These are phyloP conservation scores for Sinocyclocheilus maitianheensis DNA, from an alignment of 2,113 vertebrate species.

Conservation along the genomic window DNA sequence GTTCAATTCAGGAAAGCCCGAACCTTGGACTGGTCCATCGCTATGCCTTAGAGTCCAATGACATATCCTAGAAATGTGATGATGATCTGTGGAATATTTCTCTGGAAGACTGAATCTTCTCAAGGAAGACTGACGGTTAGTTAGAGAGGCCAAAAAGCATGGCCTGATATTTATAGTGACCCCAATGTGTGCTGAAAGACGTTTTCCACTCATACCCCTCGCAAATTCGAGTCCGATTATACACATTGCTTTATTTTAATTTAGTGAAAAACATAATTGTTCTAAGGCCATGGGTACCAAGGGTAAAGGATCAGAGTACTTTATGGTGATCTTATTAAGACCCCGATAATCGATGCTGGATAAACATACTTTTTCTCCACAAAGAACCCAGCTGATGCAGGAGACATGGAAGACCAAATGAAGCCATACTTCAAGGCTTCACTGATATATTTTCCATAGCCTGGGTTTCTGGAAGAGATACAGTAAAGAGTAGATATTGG, in stretches of 20 bases:
- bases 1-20: neutral
- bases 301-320: neutral
- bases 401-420: neutral
- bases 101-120: neutral
- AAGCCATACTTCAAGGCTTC: neutral
- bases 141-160: neutral
- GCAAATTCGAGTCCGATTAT: neutral
- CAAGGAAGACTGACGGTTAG: neutral
- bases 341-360: too few relatives aligned
- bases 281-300: neutral
- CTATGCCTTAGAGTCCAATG: neutral
- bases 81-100: neutral
- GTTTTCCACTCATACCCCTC: neutral
- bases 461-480: neutral
- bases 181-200: neutral
- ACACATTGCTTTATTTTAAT: neutral
- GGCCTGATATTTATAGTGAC: neutral
- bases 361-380: neutral
- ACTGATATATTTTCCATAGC: neutral
- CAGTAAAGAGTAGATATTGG: neutral
- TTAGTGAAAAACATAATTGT: neutral
- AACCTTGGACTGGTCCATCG: neutral
- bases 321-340: too few relatives aligned
- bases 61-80: neutral
- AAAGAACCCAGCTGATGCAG: neutral